phyloP scores from a whole-genome alignment of 2,113 vertebrate genomes.

The Oxyura jamaicensis region DNA sequence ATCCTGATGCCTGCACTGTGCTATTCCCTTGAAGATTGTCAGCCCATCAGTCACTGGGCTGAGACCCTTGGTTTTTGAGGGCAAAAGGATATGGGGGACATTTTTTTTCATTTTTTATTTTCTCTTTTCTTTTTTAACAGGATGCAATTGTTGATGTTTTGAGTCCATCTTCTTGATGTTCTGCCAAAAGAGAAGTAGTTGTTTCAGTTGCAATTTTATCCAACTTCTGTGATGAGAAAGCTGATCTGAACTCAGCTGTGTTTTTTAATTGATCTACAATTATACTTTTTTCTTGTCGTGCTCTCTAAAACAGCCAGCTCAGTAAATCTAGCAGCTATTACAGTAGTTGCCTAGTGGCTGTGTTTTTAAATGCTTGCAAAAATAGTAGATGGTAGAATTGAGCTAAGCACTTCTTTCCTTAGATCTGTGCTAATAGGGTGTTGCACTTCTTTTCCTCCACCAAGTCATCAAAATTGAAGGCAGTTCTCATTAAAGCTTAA shows the following conservation, averaged over 20 bases:
- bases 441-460: not conserved
- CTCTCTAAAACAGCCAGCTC: not conserved
- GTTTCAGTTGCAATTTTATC: not conserved
- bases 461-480: not conserved
- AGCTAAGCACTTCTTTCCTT: not conserved
- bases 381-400: not conserved
- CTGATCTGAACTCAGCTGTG: not conserved
- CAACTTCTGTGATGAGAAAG: not conserved
- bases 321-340: not conserved
- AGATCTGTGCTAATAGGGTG: not conserved
- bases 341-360: not conserved
- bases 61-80: not conserved
- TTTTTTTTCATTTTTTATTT: not conserved
- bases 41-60: rapidly evolving
- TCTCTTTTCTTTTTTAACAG: not conserved
- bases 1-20: not conserved
- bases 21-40: not conserved
- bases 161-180: not conserved
- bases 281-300: not conserved
- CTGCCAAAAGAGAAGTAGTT: not conserved
- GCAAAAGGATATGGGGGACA: not conserved
- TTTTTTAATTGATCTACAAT: not conserved
- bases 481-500: not conserved
- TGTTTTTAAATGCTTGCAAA: not conserved
- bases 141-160: not conserved